Evolutionary conservation across 1,140 invertebrate genomes (phyloP), one percentile per base, ranked within the genome.

Genomic region (Scylla paramamosain): DNA sequence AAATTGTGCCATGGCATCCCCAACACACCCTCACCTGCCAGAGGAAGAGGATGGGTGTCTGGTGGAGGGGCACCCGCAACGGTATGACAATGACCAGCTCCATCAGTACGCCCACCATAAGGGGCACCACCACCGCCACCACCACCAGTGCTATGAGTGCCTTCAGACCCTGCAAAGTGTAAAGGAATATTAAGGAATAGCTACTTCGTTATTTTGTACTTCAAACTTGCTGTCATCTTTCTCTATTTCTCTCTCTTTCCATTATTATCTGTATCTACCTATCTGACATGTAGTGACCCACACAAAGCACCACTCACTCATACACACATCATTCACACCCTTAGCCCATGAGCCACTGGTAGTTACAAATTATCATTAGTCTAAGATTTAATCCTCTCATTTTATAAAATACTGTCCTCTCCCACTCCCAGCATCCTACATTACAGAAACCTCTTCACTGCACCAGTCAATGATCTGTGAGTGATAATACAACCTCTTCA

Each of bases 41-140:
- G 14, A 99, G 98, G 97, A 99, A 99, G 90, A 99, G 98, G 8
- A 99, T 98, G 0, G 99, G 99, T 28, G 99, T 99, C 97, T 99
- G 99, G 96, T 99, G 98, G 4, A 99, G 97, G 0, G 99, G 98
- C 14, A 99, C 99, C n/a, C 99, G 97, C 7, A 99, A 97, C 0
- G 99, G 99, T 7, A 99, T 98, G 20, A 99, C 98, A 28, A 99
- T 97, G 0, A 99, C 98, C 95, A 99, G 97, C 96, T 99, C 99
- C 87, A 99, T 97, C 28, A 99, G 97, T 89, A 99, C 97, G 0
- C 99, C 99, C 96, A 99, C 98, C 45, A 99, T 97, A 2, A 99
- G 97, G 0, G 99, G 99, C 95, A 99, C 98, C 0, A 99, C 97
- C 16, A 99, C 99, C 4, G 99, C 97, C 82, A 99, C 97, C 7